phyloP scores from a whole-genome alignment of 1,140 invertebrate genomes.

The Pachypsylla venusta region DNA sequence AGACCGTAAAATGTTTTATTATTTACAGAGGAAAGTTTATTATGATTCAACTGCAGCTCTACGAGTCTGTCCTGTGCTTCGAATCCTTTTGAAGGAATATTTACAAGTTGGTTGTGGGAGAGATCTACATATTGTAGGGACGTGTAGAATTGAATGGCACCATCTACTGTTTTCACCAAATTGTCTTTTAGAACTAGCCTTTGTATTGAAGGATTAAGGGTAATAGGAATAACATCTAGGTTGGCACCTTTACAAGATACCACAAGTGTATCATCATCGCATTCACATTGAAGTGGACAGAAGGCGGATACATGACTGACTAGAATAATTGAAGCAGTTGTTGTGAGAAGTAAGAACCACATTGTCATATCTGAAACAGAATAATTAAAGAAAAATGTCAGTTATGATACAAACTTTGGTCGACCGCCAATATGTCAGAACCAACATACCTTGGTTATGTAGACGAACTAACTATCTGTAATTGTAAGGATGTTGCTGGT shows the following conservation, averaged over 20 bases:
- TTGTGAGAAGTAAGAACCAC: background rate
- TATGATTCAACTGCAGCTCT: constrained; percentile 67
- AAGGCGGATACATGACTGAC: constrained; percentile 28
- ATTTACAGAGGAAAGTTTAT: constrained; percentile 62
- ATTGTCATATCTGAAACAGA: constrained; percentile 4
- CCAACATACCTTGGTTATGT: too few species aligned
- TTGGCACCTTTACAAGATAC: constrained; percentile 70
- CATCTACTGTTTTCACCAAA: constrained; percentile 70
- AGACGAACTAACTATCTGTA: too few species aligned
- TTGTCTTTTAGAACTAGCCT: constrained; percentile 68
- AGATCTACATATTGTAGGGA: constrained; percentile 69
- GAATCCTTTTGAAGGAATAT: constrained; percentile 60
- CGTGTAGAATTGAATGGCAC: constrained; percentile 71
- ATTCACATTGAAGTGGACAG: constrained; percentile 64
- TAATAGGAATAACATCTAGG: constrained; percentile 76
- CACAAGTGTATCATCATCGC: constrained; percentile 75
- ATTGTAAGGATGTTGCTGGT: too few species aligned
- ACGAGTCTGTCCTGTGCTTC: constrained; percentile 59
- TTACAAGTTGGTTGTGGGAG: constrained; percentile 65
- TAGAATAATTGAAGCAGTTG: background rate
- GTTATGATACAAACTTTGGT: too few species aligned
- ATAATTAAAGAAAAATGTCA: too few species aligned
- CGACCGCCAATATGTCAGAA: too few species aligned
- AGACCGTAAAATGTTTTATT: constrained; percentile 67
- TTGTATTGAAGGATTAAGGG: constrained; percentile 75